phyloP scores from a whole-genome alignment of 1,140 invertebrate genomes.

The Pentalonia nigronervosa region DNA sequence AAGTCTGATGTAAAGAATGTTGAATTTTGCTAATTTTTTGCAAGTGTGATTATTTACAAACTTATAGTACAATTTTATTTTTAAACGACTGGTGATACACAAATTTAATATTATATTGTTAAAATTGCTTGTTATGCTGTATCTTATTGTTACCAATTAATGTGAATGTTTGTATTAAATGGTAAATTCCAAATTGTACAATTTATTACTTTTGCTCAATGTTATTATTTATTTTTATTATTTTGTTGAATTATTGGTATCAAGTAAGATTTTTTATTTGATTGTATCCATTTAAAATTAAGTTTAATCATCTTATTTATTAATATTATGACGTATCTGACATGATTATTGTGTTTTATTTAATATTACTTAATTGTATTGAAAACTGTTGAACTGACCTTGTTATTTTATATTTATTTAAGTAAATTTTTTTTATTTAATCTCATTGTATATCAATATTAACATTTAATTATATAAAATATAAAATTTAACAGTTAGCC shows the following conservation, averaged over 20 bases:
- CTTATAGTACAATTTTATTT: constrained; percentile 33
- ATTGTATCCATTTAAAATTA: background rate
- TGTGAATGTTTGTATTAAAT: background rate
- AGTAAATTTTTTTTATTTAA: background rate
- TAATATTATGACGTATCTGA: background rate
- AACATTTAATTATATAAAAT: background rate
- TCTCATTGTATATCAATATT: background rate
- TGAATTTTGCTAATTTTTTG: background rate
- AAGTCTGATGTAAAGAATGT: constrained; percentile 28
- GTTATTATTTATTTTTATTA: background rate
- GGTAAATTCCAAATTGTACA: background rate
- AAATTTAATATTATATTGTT: background rate
- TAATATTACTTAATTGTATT: background rate
- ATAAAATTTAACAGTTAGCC: background rate
- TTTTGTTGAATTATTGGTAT: constrained; percentile 6
- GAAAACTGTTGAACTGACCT: background rate
- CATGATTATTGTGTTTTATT: background rate
- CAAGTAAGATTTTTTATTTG: background rate
- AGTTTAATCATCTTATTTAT: background rate
- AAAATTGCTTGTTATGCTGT: background rate
- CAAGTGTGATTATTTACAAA: constrained; percentile 25
- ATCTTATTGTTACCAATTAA: background rate
- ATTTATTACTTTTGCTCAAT: constrained; percentile 36
- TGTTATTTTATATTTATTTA: constrained; percentile 5
- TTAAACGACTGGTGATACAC: background rate